phyloP scores from a whole-genome alignment of 2,888 invertebrate genomes.

The Julus scandinavius region DNA sequence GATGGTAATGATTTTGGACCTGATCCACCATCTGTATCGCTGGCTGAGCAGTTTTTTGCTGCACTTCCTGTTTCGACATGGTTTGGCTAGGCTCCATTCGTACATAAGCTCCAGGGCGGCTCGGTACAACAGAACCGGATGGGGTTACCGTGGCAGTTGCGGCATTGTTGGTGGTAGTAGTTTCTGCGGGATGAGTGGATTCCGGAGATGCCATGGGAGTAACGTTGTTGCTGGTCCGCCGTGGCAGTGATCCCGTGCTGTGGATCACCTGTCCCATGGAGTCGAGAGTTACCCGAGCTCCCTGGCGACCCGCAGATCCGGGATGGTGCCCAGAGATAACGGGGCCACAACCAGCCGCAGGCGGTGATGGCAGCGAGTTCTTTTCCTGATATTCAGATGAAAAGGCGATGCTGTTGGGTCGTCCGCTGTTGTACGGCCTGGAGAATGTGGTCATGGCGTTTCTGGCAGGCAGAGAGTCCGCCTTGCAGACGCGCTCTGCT shows the following conservation, averaged over 20 bases:
- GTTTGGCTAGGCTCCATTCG: background rate
- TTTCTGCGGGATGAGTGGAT: background rate
- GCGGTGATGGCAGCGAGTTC: background rate
- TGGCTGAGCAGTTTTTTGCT: background rate
- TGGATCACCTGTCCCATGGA: slow-evolving; percentile 81
- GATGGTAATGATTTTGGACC: background rate
- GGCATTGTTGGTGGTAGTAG: background rate
- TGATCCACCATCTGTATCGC: too few relatives aligned
- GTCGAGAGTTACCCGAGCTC: slow-evolving; percentile 83
- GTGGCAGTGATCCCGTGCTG: slow-evolving; percentile 50
- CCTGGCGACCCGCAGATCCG: slow-evolving; percentile 68
- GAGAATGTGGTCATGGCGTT: slow-evolving; percentile 1
- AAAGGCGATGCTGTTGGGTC: background rate
- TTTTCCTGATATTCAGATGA: background rate
- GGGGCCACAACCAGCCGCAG: background rate
- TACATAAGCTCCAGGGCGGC: background rate
- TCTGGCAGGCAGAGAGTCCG: background rate
- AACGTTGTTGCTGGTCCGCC: background rate
- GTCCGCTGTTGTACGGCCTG: background rate
- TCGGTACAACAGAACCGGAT: background rate
- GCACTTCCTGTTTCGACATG: background rate
- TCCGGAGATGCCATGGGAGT: background rate
- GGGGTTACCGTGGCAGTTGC: background rate
- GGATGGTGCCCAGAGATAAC: background rate
- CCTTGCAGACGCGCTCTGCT: background rate